Percentiles rank a stretch among this genome's conserved stretches.
phyloP scores from a whole-genome alignment of 2,888 invertebrate genomes.

The Volucella bombylans region DNA sequence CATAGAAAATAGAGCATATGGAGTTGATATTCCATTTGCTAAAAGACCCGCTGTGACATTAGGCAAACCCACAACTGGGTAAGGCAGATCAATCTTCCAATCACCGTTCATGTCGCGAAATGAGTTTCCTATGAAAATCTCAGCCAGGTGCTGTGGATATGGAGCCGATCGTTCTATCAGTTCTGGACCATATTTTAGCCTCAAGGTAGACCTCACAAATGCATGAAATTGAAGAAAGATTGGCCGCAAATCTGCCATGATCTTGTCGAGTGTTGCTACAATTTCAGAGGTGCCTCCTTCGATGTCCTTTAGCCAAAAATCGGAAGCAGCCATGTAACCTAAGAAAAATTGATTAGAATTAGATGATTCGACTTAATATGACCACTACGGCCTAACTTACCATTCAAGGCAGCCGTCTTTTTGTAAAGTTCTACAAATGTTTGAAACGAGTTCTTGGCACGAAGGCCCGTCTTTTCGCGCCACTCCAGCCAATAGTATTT shows the following conservation, averaged over 20 bases:
- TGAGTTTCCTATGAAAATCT: constrained; percentile 80
- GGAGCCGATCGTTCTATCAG: constrained; percentile 76
- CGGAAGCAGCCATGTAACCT: constrained; percentile 82
- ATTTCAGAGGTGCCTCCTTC: constrained; percentile 81
- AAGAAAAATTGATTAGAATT: neutral
- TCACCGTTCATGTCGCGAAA: constrained; percentile 82
- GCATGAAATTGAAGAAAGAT: constrained; percentile 80
- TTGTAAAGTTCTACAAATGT: constrained; percentile 79
- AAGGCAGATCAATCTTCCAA: constrained; percentile 86
- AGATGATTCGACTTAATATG: neutral
- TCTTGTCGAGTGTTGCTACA: constrained; percentile 77
- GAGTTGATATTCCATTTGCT: constrained; percentile 88
- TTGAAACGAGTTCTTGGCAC: constrained; percentile 76
- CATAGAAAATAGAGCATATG: constrained; percentile 89
- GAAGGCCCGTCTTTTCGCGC: constrained; percentile 78
- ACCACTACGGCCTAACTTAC: constrained; percentile 50
- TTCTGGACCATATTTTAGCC: constrained; percentile 77
- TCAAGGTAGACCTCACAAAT: constrained; percentile 78
- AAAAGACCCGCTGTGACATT: constrained; percentile 89
- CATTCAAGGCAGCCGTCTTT: constrained; percentile 79
- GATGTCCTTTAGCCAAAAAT: constrained; percentile 88
- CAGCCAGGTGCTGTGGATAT: constrained; percentile 80
- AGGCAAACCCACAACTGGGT: constrained; percentile 85
- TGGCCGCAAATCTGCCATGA: constrained; percentile 78
- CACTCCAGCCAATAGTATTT: constrained; percentile 81